Evolutionary conservation across 2,113 vertebrate genomes (phyloP), one percentile per base, ranked within the genome.

Genomic region (Rostratula benghalensis): DNA sequence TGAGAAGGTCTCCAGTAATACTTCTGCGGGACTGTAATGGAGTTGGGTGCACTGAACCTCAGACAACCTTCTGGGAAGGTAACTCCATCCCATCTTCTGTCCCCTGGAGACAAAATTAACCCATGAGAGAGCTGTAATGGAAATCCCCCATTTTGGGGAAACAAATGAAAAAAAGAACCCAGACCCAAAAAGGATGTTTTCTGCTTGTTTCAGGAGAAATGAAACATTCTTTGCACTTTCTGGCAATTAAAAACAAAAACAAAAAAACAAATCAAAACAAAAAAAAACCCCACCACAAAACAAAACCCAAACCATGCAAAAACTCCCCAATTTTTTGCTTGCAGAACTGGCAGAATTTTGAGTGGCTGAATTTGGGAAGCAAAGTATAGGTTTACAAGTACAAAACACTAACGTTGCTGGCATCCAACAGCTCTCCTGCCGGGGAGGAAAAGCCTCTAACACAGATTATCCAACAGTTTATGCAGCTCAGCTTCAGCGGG

Each of bases 391-490:
- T 68, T 90, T 92, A 93, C 39, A 45, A 91, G 81, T 70, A 84
- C 17, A 61, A 91, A 93, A 81, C 48, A 7, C 69, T 86, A 61
- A 4, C 56, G 51, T 92, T 92, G 91, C 96, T 69, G 50, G 63
- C 67, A 87, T 89, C 92, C 92, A 93, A 59, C 77, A 65, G 77
- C 69, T 53, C 43, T 73, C 69, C 90, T 92, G 90, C 88, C 28
- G 69, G 73, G 64, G 57, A 94, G 70, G 87, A 90, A 93, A 93
- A 89, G 80, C 77, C 74, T 86, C 80, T 88, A 86, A 79, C 67
- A 61, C 45, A 79, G 89, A 91, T 87, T 91, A 95, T 70, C 70
- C 65, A 89, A 61, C 59, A 80, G 68, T 91, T 94, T 83, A 91
- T 74, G 82, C 84, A 89, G 82, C 75, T 89, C 61, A 91, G 93